Conservation (phyloP, 2,113 vertebrate species). For the Cyanoramphus novaezelandiae region DNA sequence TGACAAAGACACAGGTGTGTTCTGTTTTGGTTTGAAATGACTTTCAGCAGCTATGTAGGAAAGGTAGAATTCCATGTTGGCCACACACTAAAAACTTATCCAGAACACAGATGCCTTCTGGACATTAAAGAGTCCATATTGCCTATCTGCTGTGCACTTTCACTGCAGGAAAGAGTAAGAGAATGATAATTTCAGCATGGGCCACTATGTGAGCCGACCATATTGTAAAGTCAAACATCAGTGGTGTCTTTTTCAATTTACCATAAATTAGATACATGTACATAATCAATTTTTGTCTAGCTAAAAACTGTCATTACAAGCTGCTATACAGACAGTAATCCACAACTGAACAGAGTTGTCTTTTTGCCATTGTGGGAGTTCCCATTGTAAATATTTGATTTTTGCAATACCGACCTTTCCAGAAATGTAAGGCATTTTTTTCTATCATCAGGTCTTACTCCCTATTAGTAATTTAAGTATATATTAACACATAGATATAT, state of each 20-base stretch:
- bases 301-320: neutral
- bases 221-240: neutral
- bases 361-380: neutral
- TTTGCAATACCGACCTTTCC: neutral
- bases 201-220: neutral
- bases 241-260: neutral
- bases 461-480: neutral
- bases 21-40: conserved; percentile 41
- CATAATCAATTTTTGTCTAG: neutral
- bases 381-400: neutral
- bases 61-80: conserved; percentile 57
- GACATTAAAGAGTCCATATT: conserved; percentile 56
- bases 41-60: conserved; percentile 37
- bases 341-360: neutral
- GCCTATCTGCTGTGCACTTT: conserved; percentile 51
- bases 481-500: neutral
- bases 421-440: neutral
- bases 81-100: conserved; percentile 26
- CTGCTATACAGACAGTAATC: neutral
- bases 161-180: conserved; percentile 20
- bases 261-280: neutral
- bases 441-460: neutral
- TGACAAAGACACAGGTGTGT: neutral
- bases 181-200: conserved; percentile 3
- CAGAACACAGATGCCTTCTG: conserved; percentile 49